phyloP scores from a whole-genome alignment of 2,113 vertebrate genomes.

The Mandrillus leucophaeus region DNA sequence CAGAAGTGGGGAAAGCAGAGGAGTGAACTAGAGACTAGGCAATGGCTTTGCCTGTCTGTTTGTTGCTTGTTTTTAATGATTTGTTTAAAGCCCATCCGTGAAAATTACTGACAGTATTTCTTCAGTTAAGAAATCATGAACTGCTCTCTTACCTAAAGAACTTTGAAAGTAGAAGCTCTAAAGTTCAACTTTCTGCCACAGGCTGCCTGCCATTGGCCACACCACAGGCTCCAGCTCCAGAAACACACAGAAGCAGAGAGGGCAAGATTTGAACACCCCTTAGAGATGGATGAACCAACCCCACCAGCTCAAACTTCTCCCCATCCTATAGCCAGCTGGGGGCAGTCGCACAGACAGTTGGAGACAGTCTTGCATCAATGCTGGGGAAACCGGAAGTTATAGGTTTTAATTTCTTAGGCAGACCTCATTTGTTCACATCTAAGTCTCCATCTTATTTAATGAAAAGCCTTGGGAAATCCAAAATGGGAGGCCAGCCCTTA shows the following conservation, averaged over 20 bases:
- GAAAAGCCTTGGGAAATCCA: background rate
- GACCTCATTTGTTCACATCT: background rate
- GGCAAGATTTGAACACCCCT: background rate
- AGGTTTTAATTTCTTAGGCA: background rate
- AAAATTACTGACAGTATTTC: background rate
- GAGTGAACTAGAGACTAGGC: background rate
- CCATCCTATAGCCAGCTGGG: background rate
- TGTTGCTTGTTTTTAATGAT: background rate
- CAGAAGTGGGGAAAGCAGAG: background rate
- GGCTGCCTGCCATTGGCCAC: background rate
- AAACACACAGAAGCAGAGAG: background rate
- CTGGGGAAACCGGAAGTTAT: background rate
- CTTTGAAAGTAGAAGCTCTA: background rate
- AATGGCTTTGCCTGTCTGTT: background rate
- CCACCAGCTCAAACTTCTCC: background rate
- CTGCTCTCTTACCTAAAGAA: background rate
- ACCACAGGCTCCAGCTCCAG: background rate
- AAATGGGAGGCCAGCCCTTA: background rate
- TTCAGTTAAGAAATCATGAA: background rate
- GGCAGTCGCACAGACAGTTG: background rate
- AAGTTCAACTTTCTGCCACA: rapidly evolving
- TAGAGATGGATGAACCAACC: background rate
- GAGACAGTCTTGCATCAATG: background rate
- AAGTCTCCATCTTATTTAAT: background rate
- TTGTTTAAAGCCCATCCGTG: background rate